These are phyloP conservation scores for Drosophila picticornis DNA, from an alignment of 2,888 invertebrate genomes.

Conservation along the genomic window DNA sequence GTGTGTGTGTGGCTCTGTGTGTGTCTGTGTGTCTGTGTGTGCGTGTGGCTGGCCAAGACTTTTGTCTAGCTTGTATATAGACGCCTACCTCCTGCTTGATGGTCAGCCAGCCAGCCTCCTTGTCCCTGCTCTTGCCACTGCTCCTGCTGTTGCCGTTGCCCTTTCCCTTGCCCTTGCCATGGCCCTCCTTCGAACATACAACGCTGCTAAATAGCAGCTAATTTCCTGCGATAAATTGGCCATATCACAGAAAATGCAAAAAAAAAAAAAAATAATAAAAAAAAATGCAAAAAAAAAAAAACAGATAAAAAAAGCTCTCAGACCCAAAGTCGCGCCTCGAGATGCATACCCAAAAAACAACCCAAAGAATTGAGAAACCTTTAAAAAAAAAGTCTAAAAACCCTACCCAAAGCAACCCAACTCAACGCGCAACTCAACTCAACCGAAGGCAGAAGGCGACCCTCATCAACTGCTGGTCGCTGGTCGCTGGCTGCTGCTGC, in stretches of 20 bases:
- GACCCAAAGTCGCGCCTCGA: slow-evolving; percentile 27
- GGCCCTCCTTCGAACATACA: slow-evolving; percentile 52
- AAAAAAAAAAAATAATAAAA: neutral
- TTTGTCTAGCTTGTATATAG: slow-evolving; percentile 14
- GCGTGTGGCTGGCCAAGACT: neutral
- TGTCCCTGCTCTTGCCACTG: neutral
- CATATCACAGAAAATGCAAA: slow-evolving; percentile 62
- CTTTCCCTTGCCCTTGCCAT: slow-evolving; percentile 2
- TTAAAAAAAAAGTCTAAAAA: neutral
- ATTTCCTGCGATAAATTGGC: slow-evolving; percentile 83
- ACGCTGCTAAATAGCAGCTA: slow-evolving; percentile 82
- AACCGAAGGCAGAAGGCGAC: slow-evolving; percentile 50
- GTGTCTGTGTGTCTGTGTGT: neutral
- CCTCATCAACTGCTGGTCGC: slow-evolving; percentile 61
- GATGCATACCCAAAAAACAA: slow-evolving; percentile 11
- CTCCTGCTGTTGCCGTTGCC: neutral
- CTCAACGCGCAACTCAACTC: neutral
- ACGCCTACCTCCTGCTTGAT: slow-evolving; percentile 23
- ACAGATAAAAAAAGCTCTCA: slow-evolving; percentile 39
- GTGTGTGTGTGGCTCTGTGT: neutral
- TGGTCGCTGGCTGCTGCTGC: neutral
- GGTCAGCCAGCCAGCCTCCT: slow-evolving; percentile 2
- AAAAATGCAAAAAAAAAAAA: neutral
- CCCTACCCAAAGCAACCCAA: neutral
- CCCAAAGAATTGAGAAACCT: slow-evolving; percentile 13